phyloP scores from a whole-genome alignment of 2,797 vertebrate genomes.

The Malacoraja senta region DNA sequence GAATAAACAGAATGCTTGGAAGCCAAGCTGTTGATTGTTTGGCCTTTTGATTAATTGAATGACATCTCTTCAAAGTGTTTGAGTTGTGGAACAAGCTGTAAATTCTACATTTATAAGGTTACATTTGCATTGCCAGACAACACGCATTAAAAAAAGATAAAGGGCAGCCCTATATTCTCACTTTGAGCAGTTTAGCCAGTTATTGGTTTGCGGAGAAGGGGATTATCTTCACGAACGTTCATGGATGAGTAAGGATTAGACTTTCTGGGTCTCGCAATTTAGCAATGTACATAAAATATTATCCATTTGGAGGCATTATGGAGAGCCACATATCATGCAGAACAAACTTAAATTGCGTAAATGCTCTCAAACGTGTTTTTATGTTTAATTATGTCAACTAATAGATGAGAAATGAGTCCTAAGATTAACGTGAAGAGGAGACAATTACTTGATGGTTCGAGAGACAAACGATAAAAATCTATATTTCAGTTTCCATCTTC shows the following conservation, averaged over 20 bases:
- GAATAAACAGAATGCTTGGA: slow-evolving; percentile 21
- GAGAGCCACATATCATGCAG: slow-evolving; percentile 21
- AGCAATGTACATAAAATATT: slow-evolving; percentile 37
- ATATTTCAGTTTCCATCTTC: neutral
- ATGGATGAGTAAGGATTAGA: slow-evolving; percentile 24
- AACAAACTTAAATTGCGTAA: slow-evolving; percentile 31
- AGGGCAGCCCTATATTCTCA: slow-evolving; percentile 35
- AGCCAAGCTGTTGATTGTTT: slow-evolving; percentile 24
- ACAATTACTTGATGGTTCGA: slow-evolving; percentile 33
- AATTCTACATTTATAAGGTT: slow-evolving; percentile 37
- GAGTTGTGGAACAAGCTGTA: neutral
- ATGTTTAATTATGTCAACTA: slow-evolving; percentile 38
- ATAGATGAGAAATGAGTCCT: slow-evolving; percentile 32
- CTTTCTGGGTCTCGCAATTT: slow-evolving; percentile 23
- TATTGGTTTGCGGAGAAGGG: slow-evolving; percentile 14
- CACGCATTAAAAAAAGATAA: slow-evolving; percentile 38
- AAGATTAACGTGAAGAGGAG: slow-evolving; percentile 2
- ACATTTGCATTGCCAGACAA: slow-evolving; percentile 38
- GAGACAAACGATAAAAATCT: slow-evolving; percentile 24
- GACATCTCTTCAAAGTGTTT: slow-evolving; percentile 36
- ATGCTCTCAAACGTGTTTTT: slow-evolving; percentile 24
- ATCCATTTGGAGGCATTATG: slow-evolving; percentile 32
- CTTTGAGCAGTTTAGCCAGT: slow-evolving; percentile 21
- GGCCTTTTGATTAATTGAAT: slow-evolving; percentile 37
- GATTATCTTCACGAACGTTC: slow-evolving; percentile 34